These are phyloP conservation scores for Amorpha juglandis DNA, from an alignment of 2,888 invertebrate genomes.

Conservation along the genomic window DNA sequence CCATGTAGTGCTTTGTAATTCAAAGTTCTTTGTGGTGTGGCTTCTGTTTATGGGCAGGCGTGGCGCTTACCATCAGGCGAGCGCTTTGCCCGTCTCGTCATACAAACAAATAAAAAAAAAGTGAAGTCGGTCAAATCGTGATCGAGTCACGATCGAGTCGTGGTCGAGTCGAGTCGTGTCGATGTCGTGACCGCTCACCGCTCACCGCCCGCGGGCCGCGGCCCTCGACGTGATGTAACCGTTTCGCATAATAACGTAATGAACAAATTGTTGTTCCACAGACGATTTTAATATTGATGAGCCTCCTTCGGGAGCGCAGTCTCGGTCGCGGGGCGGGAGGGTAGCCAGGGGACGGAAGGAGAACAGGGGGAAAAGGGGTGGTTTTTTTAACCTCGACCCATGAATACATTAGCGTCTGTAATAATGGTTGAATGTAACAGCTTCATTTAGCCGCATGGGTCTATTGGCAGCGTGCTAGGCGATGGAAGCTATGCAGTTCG, in stretches of 20 bases:
- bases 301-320: conserved; percentile 32
- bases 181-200: neutral
- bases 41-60: too few relatives aligned
- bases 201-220: too few relatives aligned
- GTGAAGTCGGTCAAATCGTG: neutral
- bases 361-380: conserved; percentile 22
- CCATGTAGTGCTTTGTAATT: too few relatives aligned
- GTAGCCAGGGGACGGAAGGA: conserved; percentile 15
- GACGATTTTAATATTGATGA: conserved; percentile 50
- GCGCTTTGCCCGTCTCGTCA: too few relatives aligned
- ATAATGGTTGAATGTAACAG: conserved; percentile 17
- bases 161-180: neutral
- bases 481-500: neutral
- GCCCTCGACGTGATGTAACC: conserved; percentile 33
- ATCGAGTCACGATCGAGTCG: neutral
- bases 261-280: conserved; percentile 49
- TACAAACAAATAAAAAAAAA: too few relatives aligned
- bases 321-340: neutral
- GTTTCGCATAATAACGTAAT: conserved; percentile 44
- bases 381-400: conserved; percentile 48
- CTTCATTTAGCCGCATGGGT: neutral
- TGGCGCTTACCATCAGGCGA: too few relatives aligned
- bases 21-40: too few relatives aligned
- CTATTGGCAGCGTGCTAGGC: neutral
- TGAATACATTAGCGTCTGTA: conserved; percentile 50